phyloP scores from a whole-genome alignment of 2,797 vertebrate species.

The Parauchenoglanis punctatus region DNA sequence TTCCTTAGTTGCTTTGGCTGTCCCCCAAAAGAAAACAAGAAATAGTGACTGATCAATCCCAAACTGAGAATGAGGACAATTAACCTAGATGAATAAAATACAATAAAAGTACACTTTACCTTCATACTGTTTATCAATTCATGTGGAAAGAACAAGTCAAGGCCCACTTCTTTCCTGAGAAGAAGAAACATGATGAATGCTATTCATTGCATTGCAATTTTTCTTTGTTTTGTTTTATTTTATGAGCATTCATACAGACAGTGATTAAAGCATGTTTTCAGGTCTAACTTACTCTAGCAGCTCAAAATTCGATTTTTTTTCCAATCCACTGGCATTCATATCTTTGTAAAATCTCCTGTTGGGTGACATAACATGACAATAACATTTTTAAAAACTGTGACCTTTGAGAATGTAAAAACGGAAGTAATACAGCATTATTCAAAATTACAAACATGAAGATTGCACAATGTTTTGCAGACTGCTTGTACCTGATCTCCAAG shows the following conservation, averaged over 20 bases:
- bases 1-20: conserved; percentile 88
- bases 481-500: conserved; percentile 87
- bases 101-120: conserved; percentile 59
- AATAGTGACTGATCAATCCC: neutral
- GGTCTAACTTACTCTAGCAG: conserved; percentile 85
- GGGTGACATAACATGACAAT: neutral
- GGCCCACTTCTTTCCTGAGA: conserved; percentile 88
- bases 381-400: neutral
- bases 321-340: conserved; percentile 88
- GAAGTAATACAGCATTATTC: neutral
- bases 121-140: conserved; percentile 85
- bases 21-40: conserved; percentile 4
- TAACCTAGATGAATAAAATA: neutral
- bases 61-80: neutral
- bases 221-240: neutral
- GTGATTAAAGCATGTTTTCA: neutral
- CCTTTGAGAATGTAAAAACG: neutral
- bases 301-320: conserved; percentile 94
- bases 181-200: neutral
- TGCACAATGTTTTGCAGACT: neutral
- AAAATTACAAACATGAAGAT: neutral
- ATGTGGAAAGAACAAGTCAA: conserved; percentile 89
- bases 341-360: conserved; percentile 92
- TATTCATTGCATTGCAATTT: neutral
- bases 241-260: neutral